These are phyloP conservation scores for Drosophila rufa DNA, from an alignment of 1,140 invertebrate species.

Conservation along the genomic window DNA sequence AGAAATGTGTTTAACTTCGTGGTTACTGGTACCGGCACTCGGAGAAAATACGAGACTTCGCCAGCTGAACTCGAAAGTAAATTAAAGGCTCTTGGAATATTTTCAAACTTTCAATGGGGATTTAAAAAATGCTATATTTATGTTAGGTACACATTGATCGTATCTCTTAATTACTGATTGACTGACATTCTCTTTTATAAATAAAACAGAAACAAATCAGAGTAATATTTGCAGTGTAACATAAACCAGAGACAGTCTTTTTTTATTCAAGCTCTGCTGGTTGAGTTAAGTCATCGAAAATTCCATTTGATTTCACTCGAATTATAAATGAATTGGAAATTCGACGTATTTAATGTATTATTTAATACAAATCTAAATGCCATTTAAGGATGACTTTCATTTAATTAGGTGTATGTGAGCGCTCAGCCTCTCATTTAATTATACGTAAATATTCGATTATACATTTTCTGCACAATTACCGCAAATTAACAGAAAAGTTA, in stretches of 20 bases:
- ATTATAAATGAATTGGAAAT: slow-evolving; percentile 13
- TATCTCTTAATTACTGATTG: too few relatives aligned
- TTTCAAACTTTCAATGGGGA: too few relatives aligned
- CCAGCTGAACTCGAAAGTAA: too few relatives aligned
- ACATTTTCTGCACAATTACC: slow-evolving; percentile 39
- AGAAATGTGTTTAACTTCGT: slow-evolving; percentile 42
- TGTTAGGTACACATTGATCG: too few relatives aligned
- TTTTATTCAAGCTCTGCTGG: not conserved
- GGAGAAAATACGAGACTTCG: too few relatives aligned
- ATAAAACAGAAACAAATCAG: too few relatives aligned
- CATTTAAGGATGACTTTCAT: slow-evolving; percentile 18
- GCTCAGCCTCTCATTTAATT: slow-evolving; percentile 25
- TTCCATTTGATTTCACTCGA: slow-evolving; percentile 52
- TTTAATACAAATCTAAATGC: slow-evolving; percentile 23
- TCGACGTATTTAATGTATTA: slow-evolving; percentile 14
- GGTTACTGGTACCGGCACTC: not conserved
- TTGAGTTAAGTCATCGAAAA: slow-evolving; percentile 46
- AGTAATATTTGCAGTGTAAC: not conserved
- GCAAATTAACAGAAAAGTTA: slow-evolving; percentile 24
- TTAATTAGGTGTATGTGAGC: slow-evolving; percentile 18
- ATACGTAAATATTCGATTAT: slow-evolving; percentile 36
- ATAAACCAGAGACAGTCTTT: not conserved
- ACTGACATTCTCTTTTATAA: not conserved
- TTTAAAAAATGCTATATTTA: too few relatives aligned
- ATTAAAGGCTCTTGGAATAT: too few relatives aligned